Evolutionary conservation across 2,797 vertebrate genomes (phyloP), one percentile per base, ranked within the genome.

Genomic region (Rhinogobio ventralis): DNA sequence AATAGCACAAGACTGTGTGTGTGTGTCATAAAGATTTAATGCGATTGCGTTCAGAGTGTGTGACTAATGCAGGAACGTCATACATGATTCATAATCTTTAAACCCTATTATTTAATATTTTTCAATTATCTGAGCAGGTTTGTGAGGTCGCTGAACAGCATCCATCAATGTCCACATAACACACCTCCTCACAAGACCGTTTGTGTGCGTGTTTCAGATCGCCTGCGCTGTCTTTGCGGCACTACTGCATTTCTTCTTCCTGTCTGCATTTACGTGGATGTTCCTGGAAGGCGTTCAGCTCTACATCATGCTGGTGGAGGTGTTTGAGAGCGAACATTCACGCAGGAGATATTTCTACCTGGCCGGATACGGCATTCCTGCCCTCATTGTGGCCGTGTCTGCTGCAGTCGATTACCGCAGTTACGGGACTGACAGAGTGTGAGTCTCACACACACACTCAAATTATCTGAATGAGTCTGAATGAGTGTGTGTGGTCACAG

Each of bases 261-360:
- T 99, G 95, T 97, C 98, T 1, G 98, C 98, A 17, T 99, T 99
- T 93, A 98, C 98, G 0, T 99, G 98, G 98, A 99, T 99, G 98
- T 98, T 99, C 91, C 94, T 99, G 91, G 98, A 99, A 88, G 98
- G 98, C 0, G 97, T 99, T 73, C 98, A 99, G 92, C 97, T 99
- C 45, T 99, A 99, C 92, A 97, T 99, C 91, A 98, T 99, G 98
- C 94, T 99, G 92, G 97, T 99, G 92, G 98, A 99, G 92, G 98
- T 99, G 87, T 99, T 99, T 0, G 98, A 99, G 94, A 99, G 98
- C 0, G 98, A 99, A 83, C 97, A 97, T 89, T 99, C 98, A 0
- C 96, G 97, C 4, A 93, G 95, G 2, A 96, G 96, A 78, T 99
- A 99, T 90, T 99, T 98, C 92, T 99, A 99, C 92, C 88, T 99